Conservation (phyloP, 2,797 vertebrate genomes). For the Nyctalus aviator region DNA sequence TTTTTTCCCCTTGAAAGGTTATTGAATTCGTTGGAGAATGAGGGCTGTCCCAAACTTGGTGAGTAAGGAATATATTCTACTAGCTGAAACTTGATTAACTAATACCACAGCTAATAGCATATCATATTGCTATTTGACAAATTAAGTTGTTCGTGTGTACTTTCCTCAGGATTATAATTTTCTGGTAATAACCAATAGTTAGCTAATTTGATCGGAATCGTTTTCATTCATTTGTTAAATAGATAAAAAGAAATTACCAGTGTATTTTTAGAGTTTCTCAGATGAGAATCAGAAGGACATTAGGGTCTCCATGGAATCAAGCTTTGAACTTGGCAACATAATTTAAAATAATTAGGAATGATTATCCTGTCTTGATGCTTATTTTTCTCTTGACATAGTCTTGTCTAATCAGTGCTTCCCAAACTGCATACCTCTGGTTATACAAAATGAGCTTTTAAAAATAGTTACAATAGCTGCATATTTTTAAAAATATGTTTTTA, state of each 20-base stretch:
- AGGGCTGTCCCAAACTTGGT: conserved; percentile 34
- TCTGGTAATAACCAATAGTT: background rate
- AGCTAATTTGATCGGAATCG: background rate
- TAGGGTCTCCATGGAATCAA: background rate
- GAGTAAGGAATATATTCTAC: conserved; percentile 23
- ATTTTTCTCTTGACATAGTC: conserved; percentile 21
- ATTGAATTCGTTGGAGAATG: conserved; percentile 62
- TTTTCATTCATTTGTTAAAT: conserved; percentile 10
- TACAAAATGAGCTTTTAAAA: conserved; percentile 20
- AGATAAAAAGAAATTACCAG: conserved; percentile 3
- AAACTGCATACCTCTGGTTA: background rate
- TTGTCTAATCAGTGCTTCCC: background rate
- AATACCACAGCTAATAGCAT: conserved; percentile 7
- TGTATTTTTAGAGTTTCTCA: conserved; percentile 57
- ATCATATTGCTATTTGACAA: background rate
- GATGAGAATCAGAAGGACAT: conserved; percentile 27
- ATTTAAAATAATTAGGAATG: conserved; percentile 34
- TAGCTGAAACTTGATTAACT: conserved; percentile 53
- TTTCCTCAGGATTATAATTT: conserved; percentile 25
- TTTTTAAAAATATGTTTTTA: background rate
- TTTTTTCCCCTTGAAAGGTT: conserved; percentile 70
- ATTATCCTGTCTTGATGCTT: background rate
- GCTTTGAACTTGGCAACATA: conserved; percentile 3
- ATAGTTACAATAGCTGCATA: background rate
- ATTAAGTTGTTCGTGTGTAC: background rate